These are phyloP conservation scores for Babyrousa celebensis DNA, from an alignment of 2,797 vertebrate genomes.

Conservation along the genomic window DNA sequence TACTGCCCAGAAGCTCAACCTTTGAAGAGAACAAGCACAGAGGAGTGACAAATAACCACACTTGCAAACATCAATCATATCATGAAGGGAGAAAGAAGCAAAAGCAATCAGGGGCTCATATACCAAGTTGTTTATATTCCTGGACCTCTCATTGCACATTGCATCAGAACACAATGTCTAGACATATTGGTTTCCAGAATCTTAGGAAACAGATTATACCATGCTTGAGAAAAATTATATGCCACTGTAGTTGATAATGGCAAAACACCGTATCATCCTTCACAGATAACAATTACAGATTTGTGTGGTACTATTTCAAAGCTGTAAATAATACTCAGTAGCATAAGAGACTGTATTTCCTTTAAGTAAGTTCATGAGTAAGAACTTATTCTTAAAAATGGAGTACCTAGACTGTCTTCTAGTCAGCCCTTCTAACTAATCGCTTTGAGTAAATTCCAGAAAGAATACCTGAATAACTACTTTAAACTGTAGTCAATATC, in stretches of 20 bases:
- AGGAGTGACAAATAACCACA: conserved; percentile 49
- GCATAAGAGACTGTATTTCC: background rate
- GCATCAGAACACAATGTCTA: background rate
- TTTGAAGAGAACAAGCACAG: background rate
- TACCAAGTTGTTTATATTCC: background rate
- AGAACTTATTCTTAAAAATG: background rate
- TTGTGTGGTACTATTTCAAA: background rate
- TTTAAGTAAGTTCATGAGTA: background rate
- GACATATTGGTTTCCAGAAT: background rate
- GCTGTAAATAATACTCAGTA: background rate
- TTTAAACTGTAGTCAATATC: background rate
- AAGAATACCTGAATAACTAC: background rate
- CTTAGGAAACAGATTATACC: background rate
- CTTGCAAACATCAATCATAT: background rate
- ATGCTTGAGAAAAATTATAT: background rate
- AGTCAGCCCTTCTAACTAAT: background rate
- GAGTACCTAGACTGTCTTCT: background rate
- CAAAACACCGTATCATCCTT: background rate
- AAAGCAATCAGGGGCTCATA: background rate
- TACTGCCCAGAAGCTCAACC: background rate
- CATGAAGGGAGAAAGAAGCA: background rate
- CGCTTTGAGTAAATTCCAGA: background rate
- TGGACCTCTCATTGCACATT: background rate
- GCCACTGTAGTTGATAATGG: background rate
- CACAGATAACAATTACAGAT: background rate